phyloP scores from a whole-genome alignment of 2,888 invertebrate species.

The Drosophila tripunctata region DNA sequence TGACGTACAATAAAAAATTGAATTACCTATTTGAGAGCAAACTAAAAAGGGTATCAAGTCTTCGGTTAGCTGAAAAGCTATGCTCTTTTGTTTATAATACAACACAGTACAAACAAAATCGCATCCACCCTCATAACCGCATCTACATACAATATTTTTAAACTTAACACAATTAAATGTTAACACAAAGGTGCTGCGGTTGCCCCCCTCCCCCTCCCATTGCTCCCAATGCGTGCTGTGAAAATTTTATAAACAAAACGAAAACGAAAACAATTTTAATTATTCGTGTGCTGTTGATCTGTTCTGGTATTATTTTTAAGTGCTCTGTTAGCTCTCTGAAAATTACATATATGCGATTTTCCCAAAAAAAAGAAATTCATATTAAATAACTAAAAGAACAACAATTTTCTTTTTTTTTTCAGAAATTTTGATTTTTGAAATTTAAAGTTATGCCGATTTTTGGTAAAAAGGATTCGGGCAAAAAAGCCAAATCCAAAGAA shows the following conservation, averaged over 20 bases:
- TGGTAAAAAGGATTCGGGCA: conserved; percentile 72
- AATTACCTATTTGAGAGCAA: too few relatives aligned
- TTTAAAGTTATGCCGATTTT: conserved; percentile 61
- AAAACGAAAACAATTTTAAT: not conserved
- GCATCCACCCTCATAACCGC: too few relatives aligned
- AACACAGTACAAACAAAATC: too few relatives aligned
- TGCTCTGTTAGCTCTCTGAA: not conserved
- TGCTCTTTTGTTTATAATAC: conserved; percentile 7
- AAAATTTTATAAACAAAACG: not conserved
- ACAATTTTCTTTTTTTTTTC: not conserved
- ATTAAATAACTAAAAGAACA: too few relatives aligned
- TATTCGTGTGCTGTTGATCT: not conserved
- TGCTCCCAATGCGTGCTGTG: not conserved
- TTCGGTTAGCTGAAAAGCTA: not conserved
- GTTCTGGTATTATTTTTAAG: too few relatives aligned
- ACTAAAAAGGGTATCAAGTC: not conserved
- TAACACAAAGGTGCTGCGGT: not conserved
- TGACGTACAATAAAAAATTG: not conserved
- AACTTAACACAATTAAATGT: not conserved
- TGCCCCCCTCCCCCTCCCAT: not conserved
- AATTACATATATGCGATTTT: too few relatives aligned
- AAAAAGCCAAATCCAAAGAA: conserved; percentile 68
- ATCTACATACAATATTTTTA: too few relatives aligned
- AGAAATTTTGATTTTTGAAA: conserved; percentile 8
- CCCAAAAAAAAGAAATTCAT: too few relatives aligned